phyloP scores from a whole-genome alignment of 1,140 invertebrate genomes.

The Venturia canescens region DNA sequence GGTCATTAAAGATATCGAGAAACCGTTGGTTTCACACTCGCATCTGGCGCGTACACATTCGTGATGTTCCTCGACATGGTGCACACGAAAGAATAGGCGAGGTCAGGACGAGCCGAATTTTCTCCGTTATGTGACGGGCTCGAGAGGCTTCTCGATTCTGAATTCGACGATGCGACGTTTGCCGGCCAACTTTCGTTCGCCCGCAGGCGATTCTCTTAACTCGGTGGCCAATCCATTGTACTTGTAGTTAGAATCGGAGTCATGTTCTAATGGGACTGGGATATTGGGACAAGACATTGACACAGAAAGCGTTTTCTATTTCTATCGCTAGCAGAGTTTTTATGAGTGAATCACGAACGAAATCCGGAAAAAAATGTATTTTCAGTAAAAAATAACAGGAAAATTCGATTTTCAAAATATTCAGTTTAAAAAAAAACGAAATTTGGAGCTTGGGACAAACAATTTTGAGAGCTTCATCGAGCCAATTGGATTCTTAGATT shows the following conservation, averaged over 20 bases:
- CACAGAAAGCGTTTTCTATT: too few species aligned
- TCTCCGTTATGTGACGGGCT: slow-evolving; percentile 9
- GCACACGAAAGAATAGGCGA: slow-evolving; percentile 29
- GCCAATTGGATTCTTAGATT: too few species aligned
- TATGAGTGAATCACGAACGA: too few species aligned
- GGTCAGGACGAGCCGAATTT: slow-evolving; percentile 17
- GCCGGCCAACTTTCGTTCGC: slow-evolving; percentile 21
- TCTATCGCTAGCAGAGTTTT: too few species aligned
- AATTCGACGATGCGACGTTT: not conserved
- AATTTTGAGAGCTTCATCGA: too few species aligned
- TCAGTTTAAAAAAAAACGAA: too few species aligned
- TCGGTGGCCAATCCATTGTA: slow-evolving; percentile 1
- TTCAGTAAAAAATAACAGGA: too few species aligned
- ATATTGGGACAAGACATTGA: too few species aligned
- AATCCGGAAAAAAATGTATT: too few species aligned
- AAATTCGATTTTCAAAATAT: too few species aligned
- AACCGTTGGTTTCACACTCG: not conserved
- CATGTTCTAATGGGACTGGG: too few species aligned
- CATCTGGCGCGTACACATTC: not conserved
- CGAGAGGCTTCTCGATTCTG: slow-evolving; percentile 19
- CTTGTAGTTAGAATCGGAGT: not conserved
- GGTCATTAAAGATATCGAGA: not conserved
- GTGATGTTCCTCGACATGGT: slow-evolving; percentile 18
- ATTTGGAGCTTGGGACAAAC: too few species aligned
- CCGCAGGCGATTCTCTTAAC: not conserved